Percentiles rank a stretch among this genome's conserved stretches.
Conservation (phyloP, 1,140 invertebrate genomes). For the Cotesia chilonis region DNA sequence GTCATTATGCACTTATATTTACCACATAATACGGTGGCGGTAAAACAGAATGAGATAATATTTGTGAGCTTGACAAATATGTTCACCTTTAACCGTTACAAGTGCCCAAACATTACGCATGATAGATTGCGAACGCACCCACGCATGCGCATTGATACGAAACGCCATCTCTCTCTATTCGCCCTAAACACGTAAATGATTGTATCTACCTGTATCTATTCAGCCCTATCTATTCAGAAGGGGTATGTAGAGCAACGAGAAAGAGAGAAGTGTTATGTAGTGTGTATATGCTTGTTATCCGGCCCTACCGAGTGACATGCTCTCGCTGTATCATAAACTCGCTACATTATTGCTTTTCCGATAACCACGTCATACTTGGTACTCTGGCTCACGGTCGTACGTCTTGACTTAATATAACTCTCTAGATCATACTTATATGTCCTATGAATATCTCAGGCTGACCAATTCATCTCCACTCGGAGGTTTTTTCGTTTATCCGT, state of each 20-base stretch:
- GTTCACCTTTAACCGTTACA: constrained; percentile 21
- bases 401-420: constrained; percentile 11
- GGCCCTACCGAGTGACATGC: constrained; percentile 48
- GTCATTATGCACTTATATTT: not conserved
- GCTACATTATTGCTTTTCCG: constrained; percentile 66
- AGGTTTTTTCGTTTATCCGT: not conserved
- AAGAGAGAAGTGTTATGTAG: constrained; percentile 38
- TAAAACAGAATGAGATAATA: not conserved
- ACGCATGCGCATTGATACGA: constrained; percentile 1
- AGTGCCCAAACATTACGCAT: constrained; percentile 24
- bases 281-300: constrained; percentile 55
- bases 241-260: not conserved
- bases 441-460: constrained; percentile 12
- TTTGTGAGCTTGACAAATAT: constrained; percentile 18
- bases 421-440: constrained; percentile 5
- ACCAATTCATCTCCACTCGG: not conserved
- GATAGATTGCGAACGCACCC: constrained; percentile 24
- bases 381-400: constrained; percentile 31
- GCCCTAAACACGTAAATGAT: too few species aligned
- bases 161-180: too few species aligned
- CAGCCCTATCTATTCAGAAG: too few species aligned
- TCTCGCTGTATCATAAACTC: constrained; percentile 58
- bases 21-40: not conserved
- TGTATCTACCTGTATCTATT: too few species aligned
- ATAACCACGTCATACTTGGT: constrained; percentile 54